Conservation (phyloP, 1,140 invertebrate genomes). For the Nasonia vitripennis region DNA sequence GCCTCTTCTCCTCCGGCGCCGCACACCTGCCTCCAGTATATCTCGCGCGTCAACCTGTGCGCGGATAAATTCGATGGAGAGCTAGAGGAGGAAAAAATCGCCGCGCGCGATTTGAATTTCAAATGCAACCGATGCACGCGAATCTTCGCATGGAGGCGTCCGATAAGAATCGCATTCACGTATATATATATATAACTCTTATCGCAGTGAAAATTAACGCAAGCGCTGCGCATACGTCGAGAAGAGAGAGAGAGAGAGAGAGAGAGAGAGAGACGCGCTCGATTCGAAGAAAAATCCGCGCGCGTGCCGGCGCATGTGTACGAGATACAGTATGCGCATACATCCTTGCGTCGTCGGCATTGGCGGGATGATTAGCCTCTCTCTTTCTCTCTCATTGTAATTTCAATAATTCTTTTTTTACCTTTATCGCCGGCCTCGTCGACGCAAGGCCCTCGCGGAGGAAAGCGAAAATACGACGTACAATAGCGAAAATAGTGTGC, state of each 20-base stretch:
- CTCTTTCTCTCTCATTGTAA: not conserved
- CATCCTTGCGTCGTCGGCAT: too few relatives aligned
- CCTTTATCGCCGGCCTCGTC: not conserved
- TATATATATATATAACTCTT: not conserved
- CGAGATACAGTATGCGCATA: not conserved
- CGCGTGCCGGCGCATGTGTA: too few relatives aligned
- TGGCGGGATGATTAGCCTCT: slow-evolving; percentile 2
- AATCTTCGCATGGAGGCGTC: not conserved
- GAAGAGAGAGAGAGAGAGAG: too few relatives aligned
- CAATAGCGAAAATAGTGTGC: not conserved
- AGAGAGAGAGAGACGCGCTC: not conserved
- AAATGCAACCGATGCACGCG: not conserved
- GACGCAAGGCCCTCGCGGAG: not conserved
- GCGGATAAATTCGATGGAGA: not conserved
- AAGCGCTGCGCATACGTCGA: not conserved
- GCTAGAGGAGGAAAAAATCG: not conserved
- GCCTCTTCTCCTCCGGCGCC: not conserved
- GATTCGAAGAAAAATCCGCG: too few relatives aligned
- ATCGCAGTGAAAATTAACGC: slow-evolving; percentile 11
- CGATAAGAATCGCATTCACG: slow-evolving; percentile 8
- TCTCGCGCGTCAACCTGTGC: too few relatives aligned
- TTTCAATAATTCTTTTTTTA: slow-evolving; percentile 13
- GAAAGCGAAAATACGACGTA: not conserved
- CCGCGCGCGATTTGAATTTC: not conserved
- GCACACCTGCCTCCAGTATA: not conserved